Evolutionary conservation across 2,888 invertebrate species (phyloP).

Genomic region (Ellobium chinense): DNA sequence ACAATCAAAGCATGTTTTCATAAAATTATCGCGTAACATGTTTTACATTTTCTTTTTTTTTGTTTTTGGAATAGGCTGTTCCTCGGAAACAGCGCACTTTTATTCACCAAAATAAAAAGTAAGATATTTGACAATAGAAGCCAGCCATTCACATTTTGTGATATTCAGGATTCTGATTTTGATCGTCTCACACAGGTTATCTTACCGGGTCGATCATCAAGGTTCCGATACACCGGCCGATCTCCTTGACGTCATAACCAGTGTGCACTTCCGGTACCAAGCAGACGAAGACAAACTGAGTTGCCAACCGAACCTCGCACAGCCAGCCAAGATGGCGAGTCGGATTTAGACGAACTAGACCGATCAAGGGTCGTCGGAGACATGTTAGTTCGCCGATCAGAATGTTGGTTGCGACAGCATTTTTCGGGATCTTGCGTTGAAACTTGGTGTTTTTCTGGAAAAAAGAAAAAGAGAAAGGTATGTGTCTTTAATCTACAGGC

Average conservation of each 20-base stretch:
- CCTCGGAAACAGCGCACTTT: too few species aligned
- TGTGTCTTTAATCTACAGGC: not conserved
- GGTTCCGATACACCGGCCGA: slow-evolving; percentile 95
- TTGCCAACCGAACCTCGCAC: slow-evolving; percentile 89
- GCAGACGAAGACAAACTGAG: slow-evolving; percentile 86
- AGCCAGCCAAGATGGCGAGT: slow-evolving; percentile 94
- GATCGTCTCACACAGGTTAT: too few species aligned
- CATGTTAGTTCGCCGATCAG: slow-evolving; percentile 98
- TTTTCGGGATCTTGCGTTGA: slow-evolving; percentile 92
- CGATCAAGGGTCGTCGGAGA: slow-evolving; percentile 87
- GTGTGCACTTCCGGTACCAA: slow-evolving; percentile 85
- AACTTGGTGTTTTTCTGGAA: slow-evolving; percentile 65
- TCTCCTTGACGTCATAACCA: slow-evolving; percentile 87
- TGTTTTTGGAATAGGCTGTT: too few species aligned
- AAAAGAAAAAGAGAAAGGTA: not conserved
- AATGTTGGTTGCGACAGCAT: slow-evolving; percentile 98
- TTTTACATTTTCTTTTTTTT: too few species aligned
- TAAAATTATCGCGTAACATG: too few species aligned
- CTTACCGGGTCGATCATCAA: slow-evolving; percentile 93
- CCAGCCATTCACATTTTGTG: too few species aligned
- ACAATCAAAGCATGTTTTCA: too few species aligned
- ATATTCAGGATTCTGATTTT: too few species aligned
- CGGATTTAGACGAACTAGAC: slow-evolving; percentile 19
- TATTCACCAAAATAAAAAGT: too few species aligned
- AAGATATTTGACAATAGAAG: too few species aligned